Evolutionary conservation across 2,888 invertebrate species (phyloP).

Genomic region (Polydrusus pterygomalis): DNA sequence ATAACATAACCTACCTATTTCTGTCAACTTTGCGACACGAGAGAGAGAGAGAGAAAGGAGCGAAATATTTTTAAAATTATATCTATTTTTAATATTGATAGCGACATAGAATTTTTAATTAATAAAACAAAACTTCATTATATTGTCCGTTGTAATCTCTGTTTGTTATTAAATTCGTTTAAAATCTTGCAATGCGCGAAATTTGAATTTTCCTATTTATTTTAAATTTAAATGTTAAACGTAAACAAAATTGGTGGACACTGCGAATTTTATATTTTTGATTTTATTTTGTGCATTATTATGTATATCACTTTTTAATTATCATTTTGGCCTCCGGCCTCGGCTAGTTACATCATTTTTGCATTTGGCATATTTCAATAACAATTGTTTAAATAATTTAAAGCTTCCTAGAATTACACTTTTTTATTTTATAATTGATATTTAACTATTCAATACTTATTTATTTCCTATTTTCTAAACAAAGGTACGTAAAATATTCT

Average conservation of each 20-base stretch:
- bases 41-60: no score
- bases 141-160: conserved; percentile 2
- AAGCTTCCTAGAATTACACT: background rate
- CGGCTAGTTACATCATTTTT: background rate
- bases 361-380: conserved; percentile 5
- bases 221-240: conserved; percentile 11
- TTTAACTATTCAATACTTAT: no score
- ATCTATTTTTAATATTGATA: no score
- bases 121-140: background rate
- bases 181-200: conserved; percentile 11
- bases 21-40: no score
- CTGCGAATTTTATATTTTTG: background rate
- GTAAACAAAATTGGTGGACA: background rate
- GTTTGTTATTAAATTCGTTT: conserved; percentile 1
- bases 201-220: conserved; percentile 11
- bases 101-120: background rate
- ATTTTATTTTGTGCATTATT: conserved; percentile 6
- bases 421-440: background rate
- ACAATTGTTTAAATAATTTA: conserved; percentile 8
- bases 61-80: no score
- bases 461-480: no score
- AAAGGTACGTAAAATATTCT: no score
- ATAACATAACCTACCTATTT: no score
- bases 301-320: background rate
- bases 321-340: background rate